phyloP scores from a whole-genome alignment of 2,888 invertebrate genomes.

The Ornithoptera alexandrae region DNA sequence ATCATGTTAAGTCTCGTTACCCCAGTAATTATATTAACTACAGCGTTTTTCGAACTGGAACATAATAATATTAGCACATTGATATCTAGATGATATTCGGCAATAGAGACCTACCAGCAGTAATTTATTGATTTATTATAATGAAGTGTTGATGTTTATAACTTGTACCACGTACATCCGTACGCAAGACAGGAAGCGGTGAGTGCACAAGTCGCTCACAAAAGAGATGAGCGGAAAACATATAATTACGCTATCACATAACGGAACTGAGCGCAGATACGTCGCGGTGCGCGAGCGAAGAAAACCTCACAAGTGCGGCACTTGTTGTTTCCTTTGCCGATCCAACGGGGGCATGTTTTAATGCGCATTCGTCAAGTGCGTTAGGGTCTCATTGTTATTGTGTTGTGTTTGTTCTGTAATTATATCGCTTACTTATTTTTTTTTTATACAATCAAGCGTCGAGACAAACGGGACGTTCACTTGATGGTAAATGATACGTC shows the following conservation, averaged over 20 bases:
- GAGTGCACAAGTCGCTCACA: slow-evolving; percentile 58
- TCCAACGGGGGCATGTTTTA: slow-evolving; percentile 38
- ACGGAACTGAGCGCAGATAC: slow-evolving; percentile 50
- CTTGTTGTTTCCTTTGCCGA: slow-evolving; percentile 61
- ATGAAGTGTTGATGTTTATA: slow-evolving; percentile 24
- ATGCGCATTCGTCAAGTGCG: slow-evolving; percentile 29
- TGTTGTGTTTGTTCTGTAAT: slow-evolving; percentile 1
- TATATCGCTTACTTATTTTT: background rate
- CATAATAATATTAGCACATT: too few relatives aligned
- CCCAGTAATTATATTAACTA: too few relatives aligned
- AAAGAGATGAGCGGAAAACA: slow-evolving; percentile 70
- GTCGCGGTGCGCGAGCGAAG: slow-evolving; percentile 42
- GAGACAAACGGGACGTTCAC: too few relatives aligned
- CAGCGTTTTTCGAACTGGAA: too few relatives aligned
- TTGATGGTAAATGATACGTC: too few relatives aligned
- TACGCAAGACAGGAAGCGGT: slow-evolving; percentile 65
- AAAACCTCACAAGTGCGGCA: slow-evolving; percentile 55
- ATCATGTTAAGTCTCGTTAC: too few relatives aligned
- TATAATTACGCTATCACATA: slow-evolving; percentile 71
- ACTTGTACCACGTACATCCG: slow-evolving; percentile 43
- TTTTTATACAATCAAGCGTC: too few relatives aligned
- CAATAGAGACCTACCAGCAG: too few relatives aligned
- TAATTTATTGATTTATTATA: too few relatives aligned
- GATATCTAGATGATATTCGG: too few relatives aligned
- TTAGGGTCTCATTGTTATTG: slow-evolving; percentile 26